phyloP scores from a whole-genome alignment of 2,888 invertebrate genomes.

The Apodemia zela region DNA sequence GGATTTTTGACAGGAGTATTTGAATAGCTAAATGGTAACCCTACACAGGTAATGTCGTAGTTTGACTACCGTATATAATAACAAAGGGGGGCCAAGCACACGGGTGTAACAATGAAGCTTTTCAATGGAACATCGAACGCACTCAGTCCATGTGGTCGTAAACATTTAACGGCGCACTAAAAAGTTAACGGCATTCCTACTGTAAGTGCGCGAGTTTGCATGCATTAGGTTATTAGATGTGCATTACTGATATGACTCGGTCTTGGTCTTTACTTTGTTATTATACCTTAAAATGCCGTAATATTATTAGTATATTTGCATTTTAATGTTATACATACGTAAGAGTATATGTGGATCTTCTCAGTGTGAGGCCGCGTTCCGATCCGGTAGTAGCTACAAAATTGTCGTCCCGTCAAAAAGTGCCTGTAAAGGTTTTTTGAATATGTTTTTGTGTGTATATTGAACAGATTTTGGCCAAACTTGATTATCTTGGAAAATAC shows the following conservation, averaged over 20 bases:
- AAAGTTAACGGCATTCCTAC: slow-evolving; percentile 36
- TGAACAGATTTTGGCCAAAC: too few relatives aligned
- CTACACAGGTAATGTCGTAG: not conserved
- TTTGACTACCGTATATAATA: slow-evolving; percentile 14
- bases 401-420: too few relatives aligned
- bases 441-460: too few relatives aligned
- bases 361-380: too few relatives aligned
- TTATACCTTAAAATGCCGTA: not conserved
- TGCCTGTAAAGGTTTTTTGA: too few relatives aligned
- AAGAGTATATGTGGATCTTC: too few relatives aligned
- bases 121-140: slow-evolving; percentile 27
- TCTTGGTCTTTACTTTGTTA: slow-evolving; percentile 16
- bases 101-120: slow-evolving; percentile 23
- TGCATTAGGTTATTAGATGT: slow-evolving; percentile 26
- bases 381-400: too few relatives aligned
- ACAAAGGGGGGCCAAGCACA: not conserved
- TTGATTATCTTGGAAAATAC: too few relatives aligned
- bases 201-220: slow-evolving; percentile 25
- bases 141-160: slow-evolving; percentile 27
- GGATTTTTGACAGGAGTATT: too few relatives aligned
- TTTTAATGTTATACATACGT: too few relatives aligned
- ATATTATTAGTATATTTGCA: not conserved
- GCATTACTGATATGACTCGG: slow-evolving; percentile 28
- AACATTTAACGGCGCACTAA: slow-evolving; percentile 35
- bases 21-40: too few relatives aligned